Conservation (phyloP, 2,888 invertebrate species). For the Tortricodes alternella region DNA sequence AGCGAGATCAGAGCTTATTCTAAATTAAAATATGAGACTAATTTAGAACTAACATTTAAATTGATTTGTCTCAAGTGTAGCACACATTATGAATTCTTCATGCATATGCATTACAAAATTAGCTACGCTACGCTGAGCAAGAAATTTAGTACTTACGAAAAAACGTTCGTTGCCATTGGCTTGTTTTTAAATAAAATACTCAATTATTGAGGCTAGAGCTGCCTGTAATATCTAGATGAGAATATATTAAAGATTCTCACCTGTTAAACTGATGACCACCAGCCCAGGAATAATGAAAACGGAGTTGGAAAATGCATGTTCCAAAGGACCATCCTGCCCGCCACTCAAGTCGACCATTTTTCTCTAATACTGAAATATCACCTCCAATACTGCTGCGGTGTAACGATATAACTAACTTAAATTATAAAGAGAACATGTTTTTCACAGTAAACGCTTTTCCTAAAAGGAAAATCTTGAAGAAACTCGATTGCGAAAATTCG, state of each 20-base stretch:
- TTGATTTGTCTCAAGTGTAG: too few relatives aligned
- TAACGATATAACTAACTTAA: neutral
- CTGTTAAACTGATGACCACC: constrained; percentile 89
- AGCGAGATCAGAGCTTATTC: too few relatives aligned
- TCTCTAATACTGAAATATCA: constrained; percentile 51
- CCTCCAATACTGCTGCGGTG: constrained; percentile 49
- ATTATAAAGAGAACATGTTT: constrained; percentile 17
- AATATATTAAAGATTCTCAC: constrained; percentile 75
- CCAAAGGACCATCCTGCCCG: constrained; percentile 89
- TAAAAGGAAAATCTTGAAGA: neutral
- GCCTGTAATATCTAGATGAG: neutral
- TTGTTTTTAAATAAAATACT: neutral
- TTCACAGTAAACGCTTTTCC: neutral
- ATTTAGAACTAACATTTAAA: too few relatives aligned
- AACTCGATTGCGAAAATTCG: constrained; percentile 10
- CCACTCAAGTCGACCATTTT: constrained; percentile 93
- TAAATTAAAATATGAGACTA: too few relatives aligned
- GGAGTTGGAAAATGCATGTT: constrained; percentile 93
- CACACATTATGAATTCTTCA: too few relatives aligned
- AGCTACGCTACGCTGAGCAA: too few relatives aligned
- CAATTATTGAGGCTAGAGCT: neutral
- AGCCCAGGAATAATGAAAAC: constrained; percentile 94
- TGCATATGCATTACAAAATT: too few relatives aligned
- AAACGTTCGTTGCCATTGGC: too few relatives aligned
- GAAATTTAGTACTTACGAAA: too few relatives aligned